Percentiles rank a stretch among this genome's conserved stretches.
phyloP scores from a whole-genome alignment of 2,113 vertebrate species.

The Albula goreensis region DNA sequence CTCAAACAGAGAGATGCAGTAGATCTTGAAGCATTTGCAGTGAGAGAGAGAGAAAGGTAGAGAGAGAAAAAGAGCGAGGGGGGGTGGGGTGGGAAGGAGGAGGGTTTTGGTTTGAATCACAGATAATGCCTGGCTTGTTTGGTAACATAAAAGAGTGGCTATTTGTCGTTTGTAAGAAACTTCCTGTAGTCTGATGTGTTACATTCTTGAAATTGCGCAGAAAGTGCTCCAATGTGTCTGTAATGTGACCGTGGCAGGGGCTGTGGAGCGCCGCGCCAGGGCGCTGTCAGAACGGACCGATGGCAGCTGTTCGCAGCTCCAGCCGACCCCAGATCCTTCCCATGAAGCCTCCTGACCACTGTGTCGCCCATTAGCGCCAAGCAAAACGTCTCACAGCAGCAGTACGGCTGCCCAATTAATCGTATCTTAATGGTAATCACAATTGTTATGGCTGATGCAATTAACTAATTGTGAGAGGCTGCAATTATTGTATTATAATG shows the following conservation, averaged over 20 bases:
- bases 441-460: too few relatives aligned
- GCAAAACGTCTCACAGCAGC: not conserved
- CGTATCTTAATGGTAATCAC: too few relatives aligned
- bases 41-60: not conserved
- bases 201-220: not conserved
- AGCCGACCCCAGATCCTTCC: not conserved
- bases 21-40: conserved; percentile 3
- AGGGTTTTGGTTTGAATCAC: not conserved
- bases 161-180: not conserved
- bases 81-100: not conserved
- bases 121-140: not conserved
- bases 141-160: not conserved
- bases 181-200: not conserved
- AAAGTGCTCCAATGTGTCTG: not conserved
- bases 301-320: not conserved
- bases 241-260: not conserved
- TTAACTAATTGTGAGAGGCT: too few relatives aligned
- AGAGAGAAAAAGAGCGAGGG: conserved; percentile 2
- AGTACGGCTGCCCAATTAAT: too few relatives aligned
- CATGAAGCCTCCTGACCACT: not conserved
- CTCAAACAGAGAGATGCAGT: conserved; percentile 9
- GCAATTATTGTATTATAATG: too few relatives aligned
- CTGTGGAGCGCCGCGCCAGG: not conserved
- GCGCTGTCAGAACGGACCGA: not conserved
- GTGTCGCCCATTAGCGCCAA: too few relatives aligned